Percentiles rank a stretch among this genome's conserved stretches.
Conservation (phyloP, 2,797 vertebrate species). For the Synanceia verrucosa region DNA sequence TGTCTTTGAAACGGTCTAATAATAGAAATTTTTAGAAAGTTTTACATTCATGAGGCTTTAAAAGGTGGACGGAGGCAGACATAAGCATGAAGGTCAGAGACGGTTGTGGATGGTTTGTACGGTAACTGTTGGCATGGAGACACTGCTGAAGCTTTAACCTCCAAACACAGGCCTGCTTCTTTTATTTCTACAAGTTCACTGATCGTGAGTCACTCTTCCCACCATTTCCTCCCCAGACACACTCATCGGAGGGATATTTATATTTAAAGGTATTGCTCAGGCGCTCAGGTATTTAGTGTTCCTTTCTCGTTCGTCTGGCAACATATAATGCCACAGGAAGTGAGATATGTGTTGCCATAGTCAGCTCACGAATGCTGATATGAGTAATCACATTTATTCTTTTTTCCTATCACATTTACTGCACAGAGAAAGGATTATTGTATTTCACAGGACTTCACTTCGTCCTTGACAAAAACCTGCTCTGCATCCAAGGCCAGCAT, state of each 20-base stretch:
- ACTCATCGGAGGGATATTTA: not conserved
- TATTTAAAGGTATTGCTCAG: not conserved
- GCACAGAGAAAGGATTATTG: not conserved
- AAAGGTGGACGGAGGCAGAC: no score
- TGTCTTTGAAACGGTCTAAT: not conserved
- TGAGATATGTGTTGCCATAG: not conserved
- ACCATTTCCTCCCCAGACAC: not conserved
- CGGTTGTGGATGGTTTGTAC: not conserved
- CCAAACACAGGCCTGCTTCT: not conserved
- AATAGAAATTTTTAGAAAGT: no score
- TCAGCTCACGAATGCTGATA: not conserved
- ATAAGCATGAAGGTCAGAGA: not conserved
- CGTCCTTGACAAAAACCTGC: not conserved
- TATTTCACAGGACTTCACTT: not conserved
- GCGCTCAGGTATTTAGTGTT: not conserved
- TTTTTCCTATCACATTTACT: not conserved
- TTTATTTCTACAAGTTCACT: not conserved
- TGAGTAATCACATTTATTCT: not conserved
- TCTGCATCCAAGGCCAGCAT: not conserved
- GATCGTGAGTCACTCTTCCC: slow-evolving; percentile 12
- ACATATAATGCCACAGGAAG: not conserved
- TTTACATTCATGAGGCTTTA: not conserved
- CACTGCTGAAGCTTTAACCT: not conserved
- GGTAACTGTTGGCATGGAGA: not conserved
- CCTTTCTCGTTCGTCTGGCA: no score